Conservation (phyloP, 2,888 invertebrate genomes). For the Julus scandinavius region DNA sequence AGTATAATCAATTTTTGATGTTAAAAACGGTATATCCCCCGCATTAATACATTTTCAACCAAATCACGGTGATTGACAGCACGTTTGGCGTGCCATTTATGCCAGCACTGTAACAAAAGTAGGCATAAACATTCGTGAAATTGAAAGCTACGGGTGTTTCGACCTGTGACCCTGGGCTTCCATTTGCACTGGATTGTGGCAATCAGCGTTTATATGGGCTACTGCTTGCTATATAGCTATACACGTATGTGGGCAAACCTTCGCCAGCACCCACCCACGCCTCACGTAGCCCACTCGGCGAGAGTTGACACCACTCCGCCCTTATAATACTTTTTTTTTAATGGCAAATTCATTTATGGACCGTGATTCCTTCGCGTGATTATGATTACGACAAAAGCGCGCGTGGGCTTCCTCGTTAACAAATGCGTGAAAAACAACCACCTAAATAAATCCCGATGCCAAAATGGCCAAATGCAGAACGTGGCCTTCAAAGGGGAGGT, state of each 20-base stretch:
- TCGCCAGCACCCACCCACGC: background rate
- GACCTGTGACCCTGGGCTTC: background rate
- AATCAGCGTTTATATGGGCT: conserved; percentile 30
- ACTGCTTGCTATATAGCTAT: background rate
- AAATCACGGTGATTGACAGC: no score
- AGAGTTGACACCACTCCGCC: conserved; percentile 4
- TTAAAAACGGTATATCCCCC: no score
- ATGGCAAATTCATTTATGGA: background rate
- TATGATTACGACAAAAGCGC: background rate
- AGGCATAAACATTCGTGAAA: background rate
- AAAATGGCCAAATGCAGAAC: conserved; percentile 31
- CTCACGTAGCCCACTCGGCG: background rate
- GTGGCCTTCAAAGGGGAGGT: conserved; percentile 48
- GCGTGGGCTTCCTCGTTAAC: conserved; percentile 28
- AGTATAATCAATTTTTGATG: no score
- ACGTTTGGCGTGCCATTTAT: no score
- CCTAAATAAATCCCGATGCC: conserved; percentile 30
- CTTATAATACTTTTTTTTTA: background rate
- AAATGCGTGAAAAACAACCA: conserved; percentile 25
- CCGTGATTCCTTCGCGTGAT: background rate
- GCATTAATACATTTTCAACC: no score
- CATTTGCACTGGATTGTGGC: conserved; percentile 9
- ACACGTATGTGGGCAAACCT: background rate
- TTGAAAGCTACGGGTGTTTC: conserved; percentile 16
- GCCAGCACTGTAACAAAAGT: background rate